phyloP scores from a whole-genome alignment of 2,113 vertebrate species.

The Heterotis niloticus region DNA sequence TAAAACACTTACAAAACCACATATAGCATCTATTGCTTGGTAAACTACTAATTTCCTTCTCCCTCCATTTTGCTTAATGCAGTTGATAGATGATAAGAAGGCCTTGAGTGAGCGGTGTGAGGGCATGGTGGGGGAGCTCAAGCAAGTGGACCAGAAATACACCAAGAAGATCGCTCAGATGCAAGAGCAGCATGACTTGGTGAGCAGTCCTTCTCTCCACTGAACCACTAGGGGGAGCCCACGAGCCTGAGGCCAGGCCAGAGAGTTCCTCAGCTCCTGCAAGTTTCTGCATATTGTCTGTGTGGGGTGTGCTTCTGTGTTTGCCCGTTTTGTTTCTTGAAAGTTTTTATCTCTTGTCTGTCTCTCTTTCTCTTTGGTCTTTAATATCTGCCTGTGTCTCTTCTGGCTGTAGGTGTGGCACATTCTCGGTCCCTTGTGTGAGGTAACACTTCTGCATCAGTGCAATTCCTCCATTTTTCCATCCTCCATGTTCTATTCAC shows the following conservation, averaged over 20 bases:
- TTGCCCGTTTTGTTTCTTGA: not conserved
- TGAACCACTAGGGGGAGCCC: not conserved
- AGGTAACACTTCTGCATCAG: constrained; percentile 71
- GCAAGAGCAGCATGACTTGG: constrained; percentile 89
- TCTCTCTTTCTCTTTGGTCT: constrained; percentile 27
- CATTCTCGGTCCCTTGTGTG: constrained; percentile 81
- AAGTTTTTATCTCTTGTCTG: not conserved
- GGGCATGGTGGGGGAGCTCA: constrained; percentile 75
- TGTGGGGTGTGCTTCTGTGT: not conserved
- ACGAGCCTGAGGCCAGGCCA: not conserved
- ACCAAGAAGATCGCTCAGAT: constrained; percentile 78
- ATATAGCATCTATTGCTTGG: not conserved
- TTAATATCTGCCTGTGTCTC: constrained; percentile 44
- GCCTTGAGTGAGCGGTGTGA: constrained; percentile 81
- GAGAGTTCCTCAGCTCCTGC: not conserved
- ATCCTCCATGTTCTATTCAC: not conserved
- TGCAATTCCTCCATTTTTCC: not conserved
- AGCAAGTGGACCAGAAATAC: constrained; percentile 82
- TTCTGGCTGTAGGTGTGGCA: constrained; percentile 78
- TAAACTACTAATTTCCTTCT: not conserved
- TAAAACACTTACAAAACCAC: no score
- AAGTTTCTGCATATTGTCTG: not conserved
- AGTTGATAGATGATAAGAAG: constrained; percentile 94
- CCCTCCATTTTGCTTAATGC: not conserved
- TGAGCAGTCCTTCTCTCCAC: constrained; percentile 52